Percentiles rank a stretch among this genome's conserved stretches.
phyloP scores from a whole-genome alignment of 2,888 invertebrate species.

The Steinernema scapterisci region DNA sequence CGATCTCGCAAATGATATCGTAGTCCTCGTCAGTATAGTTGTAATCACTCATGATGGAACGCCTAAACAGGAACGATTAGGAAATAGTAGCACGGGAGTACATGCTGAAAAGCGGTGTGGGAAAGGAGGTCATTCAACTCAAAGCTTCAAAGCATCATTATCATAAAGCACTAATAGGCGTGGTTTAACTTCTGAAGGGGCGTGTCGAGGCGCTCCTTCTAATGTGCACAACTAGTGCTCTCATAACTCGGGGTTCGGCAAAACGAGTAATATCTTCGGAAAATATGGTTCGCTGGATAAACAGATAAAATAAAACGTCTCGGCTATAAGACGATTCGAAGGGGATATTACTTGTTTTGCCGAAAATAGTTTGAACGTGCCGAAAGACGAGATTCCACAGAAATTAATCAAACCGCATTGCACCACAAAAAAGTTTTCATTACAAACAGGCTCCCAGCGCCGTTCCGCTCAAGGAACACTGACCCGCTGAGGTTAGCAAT shows the following conservation, averaged over 20 bases:
- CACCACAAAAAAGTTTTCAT: too few species aligned
- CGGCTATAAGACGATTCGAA: background rate
- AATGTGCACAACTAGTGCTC: constrained; percentile 9
- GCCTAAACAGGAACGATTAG: background rate
- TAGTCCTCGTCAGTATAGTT: background rate
- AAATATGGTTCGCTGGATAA: background rate
- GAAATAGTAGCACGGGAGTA: background rate
- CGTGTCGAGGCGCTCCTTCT: constrained; percentile 6
- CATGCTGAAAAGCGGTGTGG: background rate
- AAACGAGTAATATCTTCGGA: constrained; percentile 3
- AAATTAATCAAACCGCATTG: too few species aligned
- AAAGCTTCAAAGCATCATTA: constrained; percentile 14
- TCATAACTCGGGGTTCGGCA: background rate
- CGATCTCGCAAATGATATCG: background rate
- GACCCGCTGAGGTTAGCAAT: too few species aligned
- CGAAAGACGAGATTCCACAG: too few species aligned
- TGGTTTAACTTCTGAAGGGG: constrained; percentile 30
- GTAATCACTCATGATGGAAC: background rate
- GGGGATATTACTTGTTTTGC: background rate
- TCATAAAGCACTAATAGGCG: constrained; percentile 29
- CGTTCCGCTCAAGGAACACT: too few species aligned
- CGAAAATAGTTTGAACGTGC: background rate
- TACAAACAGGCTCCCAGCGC: too few species aligned
- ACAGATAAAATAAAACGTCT: background rate
- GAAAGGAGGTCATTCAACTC: constrained; percentile 7